phyloP scores from a whole-genome alignment of 2,888 invertebrate species.

The Lacanobia oleracea region DNA sequence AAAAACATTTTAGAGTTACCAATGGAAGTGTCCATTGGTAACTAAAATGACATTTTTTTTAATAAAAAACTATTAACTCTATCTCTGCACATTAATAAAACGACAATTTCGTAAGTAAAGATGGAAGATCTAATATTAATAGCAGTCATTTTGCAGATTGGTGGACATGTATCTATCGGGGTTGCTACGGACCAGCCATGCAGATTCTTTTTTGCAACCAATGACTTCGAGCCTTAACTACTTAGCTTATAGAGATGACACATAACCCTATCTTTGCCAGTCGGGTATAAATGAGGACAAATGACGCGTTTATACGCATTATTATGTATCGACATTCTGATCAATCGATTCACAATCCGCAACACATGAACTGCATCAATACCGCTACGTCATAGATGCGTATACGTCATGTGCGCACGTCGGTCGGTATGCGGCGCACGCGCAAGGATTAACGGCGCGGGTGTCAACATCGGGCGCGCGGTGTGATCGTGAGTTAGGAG shows the following conservation, averaged over 20 bases:
- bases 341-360: conserved; percentile 14
- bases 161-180: too few species aligned
- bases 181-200: too few species aligned
- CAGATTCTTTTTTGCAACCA: too few species aligned
- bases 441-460: conserved; percentile 60
- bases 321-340: not conserved
- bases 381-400: conserved; percentile 15
- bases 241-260: not conserved
- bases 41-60: too few species aligned
- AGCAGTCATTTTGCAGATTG: too few species aligned
- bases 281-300: not conserved
- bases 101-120: too few species aligned
- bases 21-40: too few species aligned
- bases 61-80: too few species aligned
- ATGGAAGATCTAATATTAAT: too few species aligned
- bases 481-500: conserved; percentile 21
- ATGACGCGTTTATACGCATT: not conserved
- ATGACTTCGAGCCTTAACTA: too few species aligned
- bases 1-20: too few species aligned
- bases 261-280: not conserved
- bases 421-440: conserved; percentile 59
- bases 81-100: too few species aligned
- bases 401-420: conserved; percentile 1
- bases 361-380: conserved; percentile 1
- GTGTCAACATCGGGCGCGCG: conserved; percentile 62